A percentile compares a stretch with the other conserved stretches of the same genome.
Evolutionary conservation across 1,140 invertebrate species (phyloP).

Genomic region (Pinna nobilis): DNA sequence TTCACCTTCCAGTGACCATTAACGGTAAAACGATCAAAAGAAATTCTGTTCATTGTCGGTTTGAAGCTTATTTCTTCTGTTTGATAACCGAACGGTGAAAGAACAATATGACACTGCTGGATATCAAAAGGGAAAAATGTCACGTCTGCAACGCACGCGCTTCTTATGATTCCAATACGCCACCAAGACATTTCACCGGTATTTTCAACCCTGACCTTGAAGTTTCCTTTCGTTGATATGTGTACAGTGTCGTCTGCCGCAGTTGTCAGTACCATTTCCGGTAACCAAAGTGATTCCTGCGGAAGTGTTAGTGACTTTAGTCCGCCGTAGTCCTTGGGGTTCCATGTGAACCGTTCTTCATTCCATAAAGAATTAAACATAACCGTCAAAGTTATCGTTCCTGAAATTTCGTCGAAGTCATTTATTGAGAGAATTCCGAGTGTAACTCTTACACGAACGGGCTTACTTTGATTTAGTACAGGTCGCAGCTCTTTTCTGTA

Average conservation of each 20-base stretch:
- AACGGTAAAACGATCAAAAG: conserved; percentile 4
- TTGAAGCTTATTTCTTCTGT: neutral
- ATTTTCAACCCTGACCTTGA: neutral
- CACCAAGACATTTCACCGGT: neutral
- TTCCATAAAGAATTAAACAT: neutral
- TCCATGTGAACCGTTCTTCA: conserved; percentile 16
- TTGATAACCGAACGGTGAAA: neutral
- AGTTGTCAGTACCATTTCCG: conserved; percentile 12
- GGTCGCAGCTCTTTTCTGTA: neutral
- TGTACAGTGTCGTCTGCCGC: neutral
- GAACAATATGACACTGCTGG: conserved; percentile 6
- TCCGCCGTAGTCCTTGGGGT: neutral
- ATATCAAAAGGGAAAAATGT: conserved; percentile 25
- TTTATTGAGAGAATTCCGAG: conserved; percentile 8
- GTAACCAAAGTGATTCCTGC: conserved; percentile 10
- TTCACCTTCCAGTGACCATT: conserved; percentile 18
- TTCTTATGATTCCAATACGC: conserved; percentile 1
- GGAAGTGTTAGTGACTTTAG: neutral
- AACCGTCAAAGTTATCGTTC: conserved; percentile 3
- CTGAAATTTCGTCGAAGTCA: conserved; percentile 15
- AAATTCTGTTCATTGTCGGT: neutral
- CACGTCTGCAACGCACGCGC: conserved; percentile 19
- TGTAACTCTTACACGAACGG: neutral
- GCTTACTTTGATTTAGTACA: conserved; percentile 9
- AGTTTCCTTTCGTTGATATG: neutral